Evolutionary conservation across 2,113 vertebrate species (phyloP).

Genomic region (Grus americana): DNA sequence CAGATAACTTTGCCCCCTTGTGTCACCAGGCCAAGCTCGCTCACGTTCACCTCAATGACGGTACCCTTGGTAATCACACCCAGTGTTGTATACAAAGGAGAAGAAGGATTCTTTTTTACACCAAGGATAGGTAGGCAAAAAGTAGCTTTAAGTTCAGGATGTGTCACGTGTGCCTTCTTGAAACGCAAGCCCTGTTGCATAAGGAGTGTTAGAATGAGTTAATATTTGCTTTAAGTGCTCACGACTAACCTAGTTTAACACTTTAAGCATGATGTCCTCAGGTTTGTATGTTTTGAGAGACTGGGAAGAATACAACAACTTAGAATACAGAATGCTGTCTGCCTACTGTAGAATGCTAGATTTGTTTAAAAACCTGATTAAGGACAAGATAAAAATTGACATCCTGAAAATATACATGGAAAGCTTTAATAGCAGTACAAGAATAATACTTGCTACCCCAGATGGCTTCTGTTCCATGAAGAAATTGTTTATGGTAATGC

Average conservation of each 20-base stretch:
- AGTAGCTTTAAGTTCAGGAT: conserved; percentile 97
- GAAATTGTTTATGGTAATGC: not conserved
- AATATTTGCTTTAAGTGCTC: not conserved
- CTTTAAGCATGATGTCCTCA: not conserved
- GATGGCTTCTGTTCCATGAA: not conserved
- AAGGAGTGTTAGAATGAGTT: not conserved
- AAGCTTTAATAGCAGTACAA: not conserved
- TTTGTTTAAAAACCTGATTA: not conserved
- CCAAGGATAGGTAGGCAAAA: conserved; percentile 96
- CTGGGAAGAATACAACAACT: not conserved
- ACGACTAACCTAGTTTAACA: not conserved
- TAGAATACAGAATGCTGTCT: not conserved
- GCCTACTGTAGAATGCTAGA: not conserved
- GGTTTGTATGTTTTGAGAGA: not conserved
- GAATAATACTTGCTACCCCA: not conserved
- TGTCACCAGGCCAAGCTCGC: conserved; percentile 94
- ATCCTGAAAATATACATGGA: no score
- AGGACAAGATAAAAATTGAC: not conserved
- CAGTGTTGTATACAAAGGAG: conserved; percentile 90
- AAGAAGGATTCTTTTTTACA: conserved; percentile 98
- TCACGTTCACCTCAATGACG: conserved; percentile 94
- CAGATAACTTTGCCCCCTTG: conserved; percentile 98
- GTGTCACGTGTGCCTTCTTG: conserved; percentile 97
- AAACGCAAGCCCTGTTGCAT: conserved; percentile 89
- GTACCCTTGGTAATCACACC: conserved; percentile 99